A percentile compares a stretch with the other conserved stretches of the same genome.
phyloP scores from a whole-genome alignment of 2,797 vertebrate species.

The Sebastes nivosus region DNA sequence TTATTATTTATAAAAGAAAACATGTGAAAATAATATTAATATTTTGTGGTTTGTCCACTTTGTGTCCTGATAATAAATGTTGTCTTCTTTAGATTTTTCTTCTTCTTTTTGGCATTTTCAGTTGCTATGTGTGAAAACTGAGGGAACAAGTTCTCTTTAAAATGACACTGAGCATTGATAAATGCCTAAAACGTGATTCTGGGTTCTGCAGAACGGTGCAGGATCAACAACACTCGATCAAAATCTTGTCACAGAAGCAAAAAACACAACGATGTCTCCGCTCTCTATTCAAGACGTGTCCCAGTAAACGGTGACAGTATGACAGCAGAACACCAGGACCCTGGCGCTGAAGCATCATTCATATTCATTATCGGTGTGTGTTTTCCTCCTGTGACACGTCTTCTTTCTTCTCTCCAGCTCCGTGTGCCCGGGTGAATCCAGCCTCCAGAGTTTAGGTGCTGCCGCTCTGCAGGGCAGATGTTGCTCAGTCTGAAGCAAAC shows the following conservation, averaged over 20 bases:
- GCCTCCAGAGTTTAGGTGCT: conserved; percentile 46
- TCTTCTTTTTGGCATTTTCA: no score
- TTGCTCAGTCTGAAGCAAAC: conserved; percentile 75
- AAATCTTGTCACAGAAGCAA: background rate
- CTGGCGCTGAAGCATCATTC: background rate
- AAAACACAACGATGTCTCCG: background rate
- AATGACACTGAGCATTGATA: background rate
- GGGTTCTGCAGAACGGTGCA: background rate
- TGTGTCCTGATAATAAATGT: no score
- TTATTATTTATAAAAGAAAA: no score
- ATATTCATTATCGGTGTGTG: no score
- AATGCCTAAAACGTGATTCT: background rate
- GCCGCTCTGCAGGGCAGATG: conserved; percentile 79
- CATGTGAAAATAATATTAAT: no score
- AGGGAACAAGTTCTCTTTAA: no score
- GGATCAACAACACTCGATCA: background rate
- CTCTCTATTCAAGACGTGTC: background rate
- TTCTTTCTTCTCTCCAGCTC: background rate
- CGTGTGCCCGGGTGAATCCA: accelerated
- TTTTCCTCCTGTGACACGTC: background rate
- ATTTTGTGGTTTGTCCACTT: no score
- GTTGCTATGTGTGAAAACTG: no score
- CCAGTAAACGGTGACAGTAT: no score
- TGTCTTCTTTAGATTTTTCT: no score
- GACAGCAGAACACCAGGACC: background rate